These are phyloP conservation scores for Sitta europaea DNA, from an alignment of 2,113 vertebrate species.

Conservation along the genomic window DNA sequence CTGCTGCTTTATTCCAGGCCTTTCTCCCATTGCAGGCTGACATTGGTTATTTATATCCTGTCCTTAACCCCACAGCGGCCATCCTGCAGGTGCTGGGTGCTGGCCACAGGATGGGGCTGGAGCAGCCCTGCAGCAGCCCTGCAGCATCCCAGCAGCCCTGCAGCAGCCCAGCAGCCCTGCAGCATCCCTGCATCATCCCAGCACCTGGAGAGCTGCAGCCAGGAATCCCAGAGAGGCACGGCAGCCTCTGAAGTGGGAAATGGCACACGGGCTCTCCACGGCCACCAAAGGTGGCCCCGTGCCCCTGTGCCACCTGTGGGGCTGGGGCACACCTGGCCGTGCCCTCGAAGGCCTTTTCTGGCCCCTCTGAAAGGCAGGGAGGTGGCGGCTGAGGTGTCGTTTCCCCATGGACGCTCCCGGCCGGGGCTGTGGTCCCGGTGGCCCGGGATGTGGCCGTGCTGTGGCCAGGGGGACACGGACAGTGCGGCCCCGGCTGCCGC, in stretches of 20 bases:
- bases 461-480: no score
- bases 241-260: background rate
- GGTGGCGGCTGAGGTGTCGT: background rate
- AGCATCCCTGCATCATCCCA: background rate
- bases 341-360: background rate
- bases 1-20: slow-evolving; percentile 9
- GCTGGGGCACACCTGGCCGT: background rate
- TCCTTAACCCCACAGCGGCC: background rate
- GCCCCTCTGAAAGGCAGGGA: background rate
- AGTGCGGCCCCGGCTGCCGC: background rate
- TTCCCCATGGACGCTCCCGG: background rate
- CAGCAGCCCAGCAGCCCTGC: background rate
- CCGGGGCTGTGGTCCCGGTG: background rate
- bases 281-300: no score
- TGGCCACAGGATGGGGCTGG: background rate
- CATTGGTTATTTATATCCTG: slow-evolving; percentile 31
- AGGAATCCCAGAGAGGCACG: background rate
- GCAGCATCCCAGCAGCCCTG: background rate
- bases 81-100: background rate
- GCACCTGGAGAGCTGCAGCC: background rate
- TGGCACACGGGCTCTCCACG: fast-evolving
- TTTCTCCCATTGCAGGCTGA: slow-evolving; percentile 20
- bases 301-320: background rate
- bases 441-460: no score
- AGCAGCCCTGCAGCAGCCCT: background rate